Percentiles rank a stretch among this genome's conserved stretches.
phyloP scores from a whole-genome alignment of 2,113 vertebrate species.

The Macaca nemestrina region DNA sequence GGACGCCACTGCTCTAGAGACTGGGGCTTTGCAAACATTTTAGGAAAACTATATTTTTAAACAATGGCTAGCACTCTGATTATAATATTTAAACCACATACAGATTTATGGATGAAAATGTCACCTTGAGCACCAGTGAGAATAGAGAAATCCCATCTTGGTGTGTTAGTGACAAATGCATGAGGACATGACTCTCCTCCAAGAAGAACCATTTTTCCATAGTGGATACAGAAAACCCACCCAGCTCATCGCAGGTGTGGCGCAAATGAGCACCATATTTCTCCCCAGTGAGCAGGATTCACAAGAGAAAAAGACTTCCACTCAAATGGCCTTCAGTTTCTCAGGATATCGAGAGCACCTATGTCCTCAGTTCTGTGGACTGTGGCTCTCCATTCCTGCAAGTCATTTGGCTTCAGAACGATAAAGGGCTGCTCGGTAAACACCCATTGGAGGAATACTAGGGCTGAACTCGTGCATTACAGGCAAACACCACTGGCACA shows the following conservation, averaged over 20 bases:
- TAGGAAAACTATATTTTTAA: background rate
- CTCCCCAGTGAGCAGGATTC: background rate
- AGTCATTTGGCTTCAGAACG: too few species aligned
- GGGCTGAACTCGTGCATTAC: background rate
- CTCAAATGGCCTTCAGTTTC: background rate
- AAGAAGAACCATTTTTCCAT: background rate
- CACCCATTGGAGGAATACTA: accelerated
- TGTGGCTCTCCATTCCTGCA: background rate
- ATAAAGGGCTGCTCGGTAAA: background rate
- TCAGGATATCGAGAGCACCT: background rate
- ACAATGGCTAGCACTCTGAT: background rate
- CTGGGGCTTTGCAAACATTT: background rate
- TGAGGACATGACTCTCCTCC: background rate
- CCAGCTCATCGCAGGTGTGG: background rate
- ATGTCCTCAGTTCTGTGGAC: background rate
- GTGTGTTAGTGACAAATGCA: background rate
- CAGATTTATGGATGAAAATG: background rate
- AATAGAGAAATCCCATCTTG: background rate
- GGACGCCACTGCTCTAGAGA: background rate
- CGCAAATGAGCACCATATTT: accelerated
- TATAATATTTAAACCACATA: background rate
- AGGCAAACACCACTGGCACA: background rate
- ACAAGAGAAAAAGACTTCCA: background rate
- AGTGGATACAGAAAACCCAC: background rate
- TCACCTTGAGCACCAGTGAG: background rate